Base-by-base conservation (phyloP, 2,888 invertebrate genomes). In the Drosophila borborema region DNA sequence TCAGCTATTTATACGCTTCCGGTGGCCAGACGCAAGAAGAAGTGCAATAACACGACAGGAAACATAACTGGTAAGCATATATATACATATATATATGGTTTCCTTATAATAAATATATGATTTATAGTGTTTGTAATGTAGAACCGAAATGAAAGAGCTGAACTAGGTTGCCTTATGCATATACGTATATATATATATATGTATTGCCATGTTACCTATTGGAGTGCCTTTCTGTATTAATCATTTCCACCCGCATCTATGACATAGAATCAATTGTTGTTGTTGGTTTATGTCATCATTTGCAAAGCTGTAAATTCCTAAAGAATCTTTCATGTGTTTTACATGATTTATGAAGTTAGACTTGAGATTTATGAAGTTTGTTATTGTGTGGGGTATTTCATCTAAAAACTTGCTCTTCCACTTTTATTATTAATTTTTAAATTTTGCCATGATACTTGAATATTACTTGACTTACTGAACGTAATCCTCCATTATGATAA, bases 1-100 rank as follows among this genome's bases (percentile, higher is more conserved):
- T 89, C 91, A 9, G 93, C 92, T 7, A 92, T 93, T 72, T 93
- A 93, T 64, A 92, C 93, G 0, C 72, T 93, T 14, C 93, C 93
- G 8, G 80, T 88, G 72, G 74, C 89, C 9, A 90, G 90, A 62
- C 79, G 84, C 2, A 90, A 86, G 59, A 85, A 86, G 48, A 61
- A 82, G 2, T 87, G 88, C 71, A 82, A 85, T 48, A 89, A 82
- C 48, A 77, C 82, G 9, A 74, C 89, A 5, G 90, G 89, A 48
- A 87, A 89, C 59, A 87, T 85, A 43, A 87, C 87, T 61, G 87
- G 87, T 87, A 66, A 68, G 81, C 16, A 18, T 16, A 18, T 23
- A 38, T 18, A 23, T 4, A 23, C 0, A 23, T 23, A 23, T 28
- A 4, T 28, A 20, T 54, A 38, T 18, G 3, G 12, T 34, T 6